Evolutionary conservation across 2,113 vertebrate species (phyloP).

Genomic region (Nanger granti): DNA sequence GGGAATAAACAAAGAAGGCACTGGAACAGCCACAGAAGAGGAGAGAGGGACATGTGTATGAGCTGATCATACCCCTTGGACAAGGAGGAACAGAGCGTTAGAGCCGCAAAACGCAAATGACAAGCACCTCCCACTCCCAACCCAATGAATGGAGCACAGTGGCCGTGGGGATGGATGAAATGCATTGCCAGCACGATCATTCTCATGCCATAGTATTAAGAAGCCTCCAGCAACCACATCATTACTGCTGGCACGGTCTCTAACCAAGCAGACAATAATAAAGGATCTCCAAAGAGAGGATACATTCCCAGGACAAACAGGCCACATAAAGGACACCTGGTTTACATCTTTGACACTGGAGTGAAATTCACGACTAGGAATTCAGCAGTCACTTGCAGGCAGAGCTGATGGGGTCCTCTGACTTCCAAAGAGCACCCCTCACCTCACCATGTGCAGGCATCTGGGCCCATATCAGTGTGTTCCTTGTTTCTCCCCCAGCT

Average conservation of each 20-base stretch:
- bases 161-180: background rate
- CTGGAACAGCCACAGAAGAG: background rate
- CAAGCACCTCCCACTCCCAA: background rate
- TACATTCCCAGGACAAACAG: background rate
- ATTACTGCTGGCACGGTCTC: background rate
- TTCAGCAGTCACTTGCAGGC: background rate
- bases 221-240: background rate
- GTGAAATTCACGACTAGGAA: background rate
- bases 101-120: background rate
- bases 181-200: accelerated
- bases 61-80: background rate
- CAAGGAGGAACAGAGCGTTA: background rate
- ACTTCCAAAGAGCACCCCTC: background rate
- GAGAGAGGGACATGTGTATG: accelerated
- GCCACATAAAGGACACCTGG: background rate
- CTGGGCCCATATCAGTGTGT: background rate
- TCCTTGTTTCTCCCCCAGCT: background rate
- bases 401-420: background rate
- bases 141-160: background rate
- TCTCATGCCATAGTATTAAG: background rate
- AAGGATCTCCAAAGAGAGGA: background rate
- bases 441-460: background rate
- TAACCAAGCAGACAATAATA: background rate
- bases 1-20: background rate
- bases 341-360: background rate